Evolutionary conservation across 2,797 vertebrate genomes (phyloP), one percentile per base, ranked within the genome.

Genomic region (Pristis pectinata): DNA sequence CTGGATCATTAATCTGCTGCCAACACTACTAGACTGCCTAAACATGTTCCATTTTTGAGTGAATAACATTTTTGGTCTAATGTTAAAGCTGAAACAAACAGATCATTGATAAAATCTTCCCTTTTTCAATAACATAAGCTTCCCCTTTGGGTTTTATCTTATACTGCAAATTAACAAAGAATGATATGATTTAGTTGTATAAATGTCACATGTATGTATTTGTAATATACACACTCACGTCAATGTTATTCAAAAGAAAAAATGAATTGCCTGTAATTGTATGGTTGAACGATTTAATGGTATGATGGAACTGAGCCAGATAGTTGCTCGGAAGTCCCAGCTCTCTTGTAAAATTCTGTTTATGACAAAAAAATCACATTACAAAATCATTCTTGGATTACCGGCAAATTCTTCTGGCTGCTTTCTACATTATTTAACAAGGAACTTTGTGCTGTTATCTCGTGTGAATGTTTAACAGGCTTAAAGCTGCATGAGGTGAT

Each of bases 401-500:
- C 56, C 34, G 7, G 59, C 34, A 91, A 91, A 64, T 37, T 41
- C 34, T 64, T 87, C 8, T 41, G 19, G 59, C 59, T 64, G 4
- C n/a, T 91, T 64, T 91, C 24, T 8, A 91, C 61, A 91, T 91
- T 22, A 91, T 64, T 19, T 91, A 64, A 37, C 34, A 64, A 64
- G n/a, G n/a, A 37, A 91, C 61, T 64, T 91, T 59, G n/a, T 64
- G n/a, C 87, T 37, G 59, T 91, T 91, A 64, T 91, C 87, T 64
- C 8, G 13, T 87, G 87, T 89, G 85, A 89, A 89, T 89, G 53
- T 91, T 91, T 91, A 91, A 91, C 87, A 64, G 87, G 34, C 37
- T 41, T 64, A 91, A 91, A n/a, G 83, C 53, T 91, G 59, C 19
- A 41, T 34, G 64, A 61, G 37, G 61, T 91, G 87, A 91, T 91